Conservation (phyloP, 2,888 invertebrate species). For the Notocelia uddmanniana region DNA sequence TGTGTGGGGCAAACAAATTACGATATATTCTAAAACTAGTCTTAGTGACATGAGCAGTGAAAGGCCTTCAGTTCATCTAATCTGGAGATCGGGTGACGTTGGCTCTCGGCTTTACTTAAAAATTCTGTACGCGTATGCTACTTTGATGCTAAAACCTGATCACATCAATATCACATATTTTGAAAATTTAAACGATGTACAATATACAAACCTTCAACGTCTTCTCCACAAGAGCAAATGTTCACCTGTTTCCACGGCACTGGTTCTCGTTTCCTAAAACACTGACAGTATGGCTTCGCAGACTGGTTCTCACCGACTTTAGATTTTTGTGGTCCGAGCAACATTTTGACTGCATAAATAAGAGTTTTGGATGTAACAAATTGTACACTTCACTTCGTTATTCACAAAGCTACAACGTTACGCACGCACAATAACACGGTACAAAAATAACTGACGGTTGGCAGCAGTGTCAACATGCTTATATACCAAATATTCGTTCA, state of each 20-base stretch:
- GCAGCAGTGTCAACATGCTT: conserved; percentile 29
- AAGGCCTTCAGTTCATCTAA: conserved; percentile 8
- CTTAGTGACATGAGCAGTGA: not conserved
- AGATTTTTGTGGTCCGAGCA: conserved; percentile 32
- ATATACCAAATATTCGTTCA: conserved; percentile 33
- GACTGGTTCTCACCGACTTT: conserved; percentile 50
- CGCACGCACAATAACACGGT: not conserved
- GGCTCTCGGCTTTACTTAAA: not conserved
- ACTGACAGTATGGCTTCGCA: conserved; percentile 72
- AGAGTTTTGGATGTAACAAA: conserved; percentile 6
- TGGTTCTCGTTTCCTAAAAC: conserved; percentile 65
- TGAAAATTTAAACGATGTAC: not conserved
- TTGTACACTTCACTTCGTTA: conserved; percentile 17
- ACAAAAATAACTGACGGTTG: conserved; percentile 43
- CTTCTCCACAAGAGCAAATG: conserved; percentile 84
- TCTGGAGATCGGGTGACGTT: not conserved
- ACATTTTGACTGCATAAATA: conserved; percentile 42
- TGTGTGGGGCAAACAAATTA: not conserved
- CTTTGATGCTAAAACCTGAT: not conserved
- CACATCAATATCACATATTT: not conserved
- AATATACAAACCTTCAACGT: conserved; percentile 65
- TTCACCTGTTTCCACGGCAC: conserved; percentile 63
- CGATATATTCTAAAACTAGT: not conserved
- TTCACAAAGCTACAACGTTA: conserved; percentile 25
- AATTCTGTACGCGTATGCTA: not conserved